These are phyloP conservation scores for Zaprionus nigranus DNA, from an alignment of 1,140 invertebrate species.

Conservation along the genomic window DNA sequence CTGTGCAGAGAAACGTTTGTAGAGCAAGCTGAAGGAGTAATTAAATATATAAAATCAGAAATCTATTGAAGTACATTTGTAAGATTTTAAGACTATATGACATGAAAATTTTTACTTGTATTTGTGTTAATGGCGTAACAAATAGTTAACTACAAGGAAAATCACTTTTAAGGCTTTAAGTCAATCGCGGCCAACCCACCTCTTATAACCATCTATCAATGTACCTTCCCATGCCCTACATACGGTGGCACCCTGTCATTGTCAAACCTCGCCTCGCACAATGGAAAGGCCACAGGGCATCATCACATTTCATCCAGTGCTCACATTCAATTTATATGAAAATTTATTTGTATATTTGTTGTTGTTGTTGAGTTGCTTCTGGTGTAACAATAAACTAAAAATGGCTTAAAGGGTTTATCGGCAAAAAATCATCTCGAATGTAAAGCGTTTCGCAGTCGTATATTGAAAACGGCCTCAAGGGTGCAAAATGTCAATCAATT, in stretches of 20 bases:
- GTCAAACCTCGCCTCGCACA: conserved; percentile 30
- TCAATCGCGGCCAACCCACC: conserved; percentile 7
- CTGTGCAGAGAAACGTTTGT: too few relatives aligned
- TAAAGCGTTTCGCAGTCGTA: conserved; percentile 31
- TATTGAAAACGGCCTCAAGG: conserved; percentile 75
- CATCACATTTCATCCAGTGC: conserved; percentile 44
- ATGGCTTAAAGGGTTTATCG: conserved; percentile 72
- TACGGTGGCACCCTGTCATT: not conserved
- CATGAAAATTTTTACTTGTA: not conserved
- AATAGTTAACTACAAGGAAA: not conserved
- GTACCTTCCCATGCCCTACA: not conserved
- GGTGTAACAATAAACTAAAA: conserved; percentile 68
- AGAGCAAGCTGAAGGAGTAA: too few relatives aligned
- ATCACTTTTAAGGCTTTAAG: conserved; percentile 17
- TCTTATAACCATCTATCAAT: conserved; percentile 4
- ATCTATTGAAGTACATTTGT: too few relatives aligned
- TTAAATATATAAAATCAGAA: too few relatives aligned
- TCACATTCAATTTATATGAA: conserved; percentile 57
- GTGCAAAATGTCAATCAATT: conserved; percentile 80
- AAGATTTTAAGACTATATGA: not conserved
- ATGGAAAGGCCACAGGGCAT: conserved; percentile 21
- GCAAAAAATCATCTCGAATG: conserved; percentile 61
- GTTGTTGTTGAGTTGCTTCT: conserved; percentile 15
- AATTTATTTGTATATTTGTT: conserved; percentile 41
- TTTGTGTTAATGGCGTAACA: not conserved